Conservation (phyloP, 1,140 invertebrate species). For the Anastatus disparis region DNA sequence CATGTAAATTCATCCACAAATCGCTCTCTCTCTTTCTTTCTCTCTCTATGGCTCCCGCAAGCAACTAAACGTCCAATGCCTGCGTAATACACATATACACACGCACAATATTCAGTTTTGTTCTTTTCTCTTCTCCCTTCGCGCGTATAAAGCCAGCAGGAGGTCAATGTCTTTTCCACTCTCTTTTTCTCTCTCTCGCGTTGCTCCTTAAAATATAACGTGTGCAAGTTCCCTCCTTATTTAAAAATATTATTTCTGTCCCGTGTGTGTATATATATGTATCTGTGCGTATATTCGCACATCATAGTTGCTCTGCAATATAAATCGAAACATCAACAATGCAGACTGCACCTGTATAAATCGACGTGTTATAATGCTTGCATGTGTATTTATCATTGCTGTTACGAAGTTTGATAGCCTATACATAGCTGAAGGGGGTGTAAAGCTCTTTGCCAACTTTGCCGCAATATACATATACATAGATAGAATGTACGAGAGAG, state of each 20-base stretch:
- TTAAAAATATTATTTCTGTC: slow-evolving; percentile 25
- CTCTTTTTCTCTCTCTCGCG: slow-evolving; percentile 2
- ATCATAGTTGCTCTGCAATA: too few species aligned
- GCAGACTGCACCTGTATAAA: too few species aligned
- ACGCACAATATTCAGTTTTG: too few species aligned
- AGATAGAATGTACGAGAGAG: slow-evolving; percentile 49
- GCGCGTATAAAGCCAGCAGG: too few species aligned
- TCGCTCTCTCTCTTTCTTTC: neutral
- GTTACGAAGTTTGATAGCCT: slow-evolving; percentile 60
- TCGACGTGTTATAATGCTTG: too few species aligned
- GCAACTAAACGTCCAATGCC: too few species aligned
- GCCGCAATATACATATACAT: too few species aligned
- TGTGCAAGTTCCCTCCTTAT: neutral
- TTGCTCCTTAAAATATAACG: slow-evolving; percentile 24
- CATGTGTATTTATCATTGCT: too few species aligned
- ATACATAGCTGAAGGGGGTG: slow-evolving; percentile 43
- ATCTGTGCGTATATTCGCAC: too few species aligned
- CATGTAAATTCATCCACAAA: slow-evolving; percentile 31
- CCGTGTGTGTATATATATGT: slow-evolving; percentile 17
- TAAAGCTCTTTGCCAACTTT: too few species aligned
- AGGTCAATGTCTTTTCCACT: slow-evolving; percentile 36
- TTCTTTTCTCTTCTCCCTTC: neutral
- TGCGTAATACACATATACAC: too few species aligned
- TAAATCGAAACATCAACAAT: too few species aligned
- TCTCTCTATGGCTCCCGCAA: slow-evolving; percentile 19